Percentiles rank a stretch among this genome's conserved stretches.
Evolutionary conservation across 2,888 invertebrate genomes (phyloP).

Genomic region (Ectemnius cavifrons): DNA sequence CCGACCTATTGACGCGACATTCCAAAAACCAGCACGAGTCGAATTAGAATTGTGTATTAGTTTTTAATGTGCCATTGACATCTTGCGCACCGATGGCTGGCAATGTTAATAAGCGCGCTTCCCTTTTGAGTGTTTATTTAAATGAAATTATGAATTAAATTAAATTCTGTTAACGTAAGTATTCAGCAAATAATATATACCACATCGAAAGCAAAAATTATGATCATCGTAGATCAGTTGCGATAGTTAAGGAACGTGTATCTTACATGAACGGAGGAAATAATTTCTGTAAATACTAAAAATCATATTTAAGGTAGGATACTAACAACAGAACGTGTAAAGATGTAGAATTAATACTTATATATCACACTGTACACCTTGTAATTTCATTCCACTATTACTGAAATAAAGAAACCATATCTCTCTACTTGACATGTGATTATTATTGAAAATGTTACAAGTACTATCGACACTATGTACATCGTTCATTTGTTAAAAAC

Average conservation of each 20-base stretch:
- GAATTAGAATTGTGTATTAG: background rate
- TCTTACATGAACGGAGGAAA: slow-evolving; percentile 40
- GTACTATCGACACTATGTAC: too few relatives aligned
- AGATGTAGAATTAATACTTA: slow-evolving; percentile 63
- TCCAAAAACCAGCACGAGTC: background rate
- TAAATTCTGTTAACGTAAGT: slow-evolving; percentile 20
- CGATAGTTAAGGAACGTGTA: slow-evolving; percentile 28
- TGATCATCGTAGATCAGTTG: slow-evolving; percentile 45
- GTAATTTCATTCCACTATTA: slow-evolving; percentile 73
- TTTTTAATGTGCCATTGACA: slow-evolving; percentile 6
- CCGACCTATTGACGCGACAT: slow-evolving; percentile 17
- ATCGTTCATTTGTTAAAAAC: too few relatives aligned
- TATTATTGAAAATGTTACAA: slow-evolving; percentile 12
- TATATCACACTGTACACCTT: slow-evolving; percentile 67
- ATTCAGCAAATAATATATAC: slow-evolving; percentile 27
- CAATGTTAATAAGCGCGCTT: background rate
- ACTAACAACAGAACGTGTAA: slow-evolving; percentile 62
- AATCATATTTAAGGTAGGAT: slow-evolving; percentile 51
- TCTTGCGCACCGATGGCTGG: background rate
- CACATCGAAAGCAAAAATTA: slow-evolving; percentile 45
- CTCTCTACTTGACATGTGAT: slow-evolving; percentile 33
- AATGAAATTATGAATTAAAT: slow-evolving; percentile 11
- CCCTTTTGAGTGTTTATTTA: background rate
- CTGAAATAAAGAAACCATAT: slow-evolving; percentile 69
- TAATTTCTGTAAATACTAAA: slow-evolving; percentile 64